These are phyloP conservation scores for Lepidostoma basale DNA, from an alignment of 1,140 invertebrate genomes.

Conservation along the genomic window DNA sequence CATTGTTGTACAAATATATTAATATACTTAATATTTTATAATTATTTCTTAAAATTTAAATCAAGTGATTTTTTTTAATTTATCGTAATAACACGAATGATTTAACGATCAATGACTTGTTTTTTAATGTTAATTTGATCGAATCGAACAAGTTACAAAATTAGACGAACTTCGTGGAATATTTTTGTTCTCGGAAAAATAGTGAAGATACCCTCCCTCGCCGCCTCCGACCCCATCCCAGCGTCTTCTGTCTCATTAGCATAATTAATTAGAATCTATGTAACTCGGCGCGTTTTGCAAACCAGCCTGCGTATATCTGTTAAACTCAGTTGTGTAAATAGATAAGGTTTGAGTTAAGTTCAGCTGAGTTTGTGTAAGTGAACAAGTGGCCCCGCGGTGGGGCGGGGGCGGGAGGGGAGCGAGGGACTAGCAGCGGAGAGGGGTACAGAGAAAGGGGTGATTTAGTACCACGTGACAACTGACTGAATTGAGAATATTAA, in stretches of 20 bases:
- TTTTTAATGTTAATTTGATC: no score
- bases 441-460: slow-evolving; percentile 4
- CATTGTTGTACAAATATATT: no score
- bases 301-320: slow-evolving; percentile 41
- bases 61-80: no score
- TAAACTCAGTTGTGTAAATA: slow-evolving; percentile 47
- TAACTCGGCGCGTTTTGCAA: slow-evolving; percentile 44
- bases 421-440: background rate
- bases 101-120: no score
- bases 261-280: slow-evolving; percentile 48
- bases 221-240: slow-evolving; percentile 17
- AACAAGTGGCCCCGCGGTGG: slow-evolving; percentile 20
- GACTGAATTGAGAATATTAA: slow-evolving; percentile 17
- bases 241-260: slow-evolving; percentile 45
- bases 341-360: slow-evolving; percentile 45
- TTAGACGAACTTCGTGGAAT: no score
- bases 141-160: no score
- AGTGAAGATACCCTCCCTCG: slow-evolving; percentile 18
- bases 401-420: background rate
- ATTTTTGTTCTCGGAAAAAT: slow-evolving; percentile 1
- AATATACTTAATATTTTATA: no score
- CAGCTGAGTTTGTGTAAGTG: slow-evolving; percentile 39
- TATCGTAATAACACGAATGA: no score
- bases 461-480: slow-evolving; percentile 23
- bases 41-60: no score